Conservation (phyloP, 1,140 invertebrate genomes). For the Asbolus verrucosus region DNA sequence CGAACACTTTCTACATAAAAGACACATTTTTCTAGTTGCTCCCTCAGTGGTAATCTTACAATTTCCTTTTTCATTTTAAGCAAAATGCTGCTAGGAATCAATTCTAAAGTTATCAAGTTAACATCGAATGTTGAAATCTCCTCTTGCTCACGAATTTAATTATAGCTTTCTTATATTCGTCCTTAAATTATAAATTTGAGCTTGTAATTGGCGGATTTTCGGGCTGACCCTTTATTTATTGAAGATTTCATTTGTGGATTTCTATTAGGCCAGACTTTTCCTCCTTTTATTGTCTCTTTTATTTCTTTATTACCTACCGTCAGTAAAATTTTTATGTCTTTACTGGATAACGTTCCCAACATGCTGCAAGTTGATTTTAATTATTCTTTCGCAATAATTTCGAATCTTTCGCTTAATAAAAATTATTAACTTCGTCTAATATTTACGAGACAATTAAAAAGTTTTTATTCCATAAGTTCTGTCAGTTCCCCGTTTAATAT, state of each 20-base stretch:
- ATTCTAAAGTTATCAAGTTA: no score
- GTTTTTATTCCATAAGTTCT: slow-evolving; percentile 3
- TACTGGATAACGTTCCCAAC: slow-evolving; percentile 12
- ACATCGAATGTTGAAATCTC: no score
- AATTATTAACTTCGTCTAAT: slow-evolving; percentile 31
- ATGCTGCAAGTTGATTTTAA: slow-evolving; percentile 14
- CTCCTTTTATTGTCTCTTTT: slow-evolving; percentile 14
- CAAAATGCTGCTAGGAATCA: no score
- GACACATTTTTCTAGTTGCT: no score
- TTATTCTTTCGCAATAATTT: slow-evolving; percentile 25
- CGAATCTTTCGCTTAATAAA: slow-evolving; percentile 5
- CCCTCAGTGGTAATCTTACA: no score
- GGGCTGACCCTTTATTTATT: slow-evolving; percentile 1
- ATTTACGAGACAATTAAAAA: slow-evolving; percentile 28
- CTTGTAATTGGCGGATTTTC: not conserved
- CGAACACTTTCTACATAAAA: no score
- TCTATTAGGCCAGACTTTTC: slow-evolving; percentile 17
- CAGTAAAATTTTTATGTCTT: slow-evolving; percentile 25
- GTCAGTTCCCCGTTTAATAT: slow-evolving; percentile 12
- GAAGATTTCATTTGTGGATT: slow-evolving; percentile 20
- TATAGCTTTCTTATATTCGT: no score
- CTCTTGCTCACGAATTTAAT: no score
- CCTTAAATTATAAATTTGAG: no score
- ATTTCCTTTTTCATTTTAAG: no score
- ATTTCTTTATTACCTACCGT: slow-evolving; percentile 24